Percentiles rank a stretch among this genome's conserved stretches.
phyloP scores from a whole-genome alignment of 2,113 vertebrate genomes.

The Cheilinus undulatus region DNA sequence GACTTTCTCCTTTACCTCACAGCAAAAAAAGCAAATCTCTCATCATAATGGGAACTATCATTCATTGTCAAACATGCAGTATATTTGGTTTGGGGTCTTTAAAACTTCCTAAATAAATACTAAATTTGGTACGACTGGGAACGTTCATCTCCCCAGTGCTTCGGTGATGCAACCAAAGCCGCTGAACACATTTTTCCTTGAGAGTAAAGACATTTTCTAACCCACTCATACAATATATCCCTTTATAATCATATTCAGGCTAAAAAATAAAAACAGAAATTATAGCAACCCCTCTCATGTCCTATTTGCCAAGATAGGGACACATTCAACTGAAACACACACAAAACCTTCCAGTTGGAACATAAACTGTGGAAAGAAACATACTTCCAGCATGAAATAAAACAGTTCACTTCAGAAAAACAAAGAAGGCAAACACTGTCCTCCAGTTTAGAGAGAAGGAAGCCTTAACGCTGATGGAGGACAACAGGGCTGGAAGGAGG shows the following conservation, averaged over 20 bases:
- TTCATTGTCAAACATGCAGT: conserved; percentile 4
- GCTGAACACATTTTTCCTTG: conserved; percentile 26
- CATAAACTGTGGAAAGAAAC: conserved; percentile 14
- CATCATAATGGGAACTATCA: conserved; percentile 6
- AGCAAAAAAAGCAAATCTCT: not conserved
- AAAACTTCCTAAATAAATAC: conserved; percentile 65
- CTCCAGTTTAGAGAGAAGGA: conserved; percentile 27
- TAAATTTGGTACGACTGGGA: conserved; percentile 69
- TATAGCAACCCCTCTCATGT: conserved; percentile 43
- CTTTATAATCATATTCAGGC: conserved; percentile 69
- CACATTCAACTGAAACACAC: conserved; percentile 34
- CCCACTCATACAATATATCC: conserved; percentile 65
- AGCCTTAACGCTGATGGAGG: conserved; percentile 45
- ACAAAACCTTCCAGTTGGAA: conserved; percentile 7
- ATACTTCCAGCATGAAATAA: conserved; percentile 38
- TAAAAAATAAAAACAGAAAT: conserved; percentile 49
- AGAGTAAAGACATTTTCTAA: conserved; percentile 32
- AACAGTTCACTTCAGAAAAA: conserved; percentile 50
- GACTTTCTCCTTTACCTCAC: not conserved
- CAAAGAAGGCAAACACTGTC: conserved; percentile 43
- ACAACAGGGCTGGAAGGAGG: conserved; percentile 30
- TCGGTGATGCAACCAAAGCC: conserved; percentile 2
- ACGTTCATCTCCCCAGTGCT: conserved; percentile 28
- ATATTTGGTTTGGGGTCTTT: conserved; percentile 50
- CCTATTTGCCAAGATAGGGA: conserved; percentile 22